These are phyloP conservation scores for Argyresthia albistria DNA, from an alignment of 2,888 invertebrate species.

Conservation along the genomic window DNA sequence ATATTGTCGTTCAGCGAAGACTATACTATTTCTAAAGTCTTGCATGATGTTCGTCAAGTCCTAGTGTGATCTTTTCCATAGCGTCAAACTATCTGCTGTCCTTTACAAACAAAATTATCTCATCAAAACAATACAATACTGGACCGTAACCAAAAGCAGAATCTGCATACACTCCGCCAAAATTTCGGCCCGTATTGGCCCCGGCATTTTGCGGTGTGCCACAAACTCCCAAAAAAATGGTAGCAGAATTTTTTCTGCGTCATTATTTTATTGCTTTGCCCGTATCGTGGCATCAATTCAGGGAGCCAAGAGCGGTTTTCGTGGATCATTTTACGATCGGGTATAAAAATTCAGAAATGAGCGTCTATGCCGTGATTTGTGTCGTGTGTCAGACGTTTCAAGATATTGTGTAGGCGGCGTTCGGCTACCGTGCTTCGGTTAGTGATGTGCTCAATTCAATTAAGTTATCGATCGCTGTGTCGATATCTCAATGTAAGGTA, in stretches of 20 bases:
- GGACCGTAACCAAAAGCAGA: no score
- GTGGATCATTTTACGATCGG: conserved; percentile 34
- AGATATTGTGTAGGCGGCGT: conserved; percentile 35
- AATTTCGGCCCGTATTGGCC: no score
- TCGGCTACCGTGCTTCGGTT: conserved; percentile 33
- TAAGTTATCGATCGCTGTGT: conserved; percentile 14
- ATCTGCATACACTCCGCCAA: no score
- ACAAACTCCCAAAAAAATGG: neutral
- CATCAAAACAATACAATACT: no score
- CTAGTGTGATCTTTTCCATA: no score
- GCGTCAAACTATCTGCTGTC: no score
- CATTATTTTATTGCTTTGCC: conserved; percentile 30
- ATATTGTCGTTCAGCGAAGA: no score
- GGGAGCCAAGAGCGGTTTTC: conserved; percentile 11
- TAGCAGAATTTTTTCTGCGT: neutral
- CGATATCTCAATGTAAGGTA: no score
- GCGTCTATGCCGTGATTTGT: conserved; percentile 52
- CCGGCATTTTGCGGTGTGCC: neutral
- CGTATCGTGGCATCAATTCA: conserved; percentile 41
- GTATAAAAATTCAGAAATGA: conserved; percentile 44
- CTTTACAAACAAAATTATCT: no score
- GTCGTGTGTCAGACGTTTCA: conserved; percentile 25
- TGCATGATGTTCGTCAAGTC: no score
- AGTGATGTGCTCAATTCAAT: conserved; percentile 18
- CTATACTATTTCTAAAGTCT: no score